Base-by-base conservation (phyloP, 2,113 vertebrate species). In the Nibea albiflora region DNA sequence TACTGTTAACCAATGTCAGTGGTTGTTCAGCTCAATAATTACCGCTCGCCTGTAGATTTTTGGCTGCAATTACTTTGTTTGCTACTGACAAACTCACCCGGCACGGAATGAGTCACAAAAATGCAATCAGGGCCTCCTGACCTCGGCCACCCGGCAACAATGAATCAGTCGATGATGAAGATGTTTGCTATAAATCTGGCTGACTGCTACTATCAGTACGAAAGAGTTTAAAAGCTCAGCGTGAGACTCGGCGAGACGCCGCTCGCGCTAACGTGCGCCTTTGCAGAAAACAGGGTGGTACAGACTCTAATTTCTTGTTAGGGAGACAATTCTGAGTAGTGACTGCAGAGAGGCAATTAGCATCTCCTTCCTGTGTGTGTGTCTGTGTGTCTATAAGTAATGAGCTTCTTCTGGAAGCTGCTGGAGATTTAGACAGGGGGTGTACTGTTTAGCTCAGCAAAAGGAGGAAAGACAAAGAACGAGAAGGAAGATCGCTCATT, bases 21-120 rank as follows among this genome's bases (percentile, higher is more conserved):
- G 35, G 35, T 3, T 2, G 1, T 31, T 58, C 19, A 60, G 68
- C 63, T 68, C 3, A 4, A 62, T 64, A 73, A 81, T 73, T 78
- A 73, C 63, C 4, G 11, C 24, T 35, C 15, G 5, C 20, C 53
- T 53, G 10, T 15, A 39, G 53, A 79, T 77, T 79, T 89, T 15
- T 80, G 50, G 16, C 77, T 14, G 28, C 68, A 50, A 57, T 90
- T 76, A 76, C 49, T 52, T 14, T 88, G 74, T 91, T 88, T 87
- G 85, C 64, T 14, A 16, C 65, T n/a, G 49, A 39, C 42, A 80
- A 85, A 72, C 54, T 83, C 73, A 69, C 81, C 52, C 42, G 53
- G 53, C 52, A 39, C 70, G 64, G 62, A 69, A 69, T 28, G 56
- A 68, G 74, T 58, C 1, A 16, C 56, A 63, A 22, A 58, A 76